Conservation (phyloP, 1,140 invertebrate genomes). For the Leptinotarsa texana region DNA sequence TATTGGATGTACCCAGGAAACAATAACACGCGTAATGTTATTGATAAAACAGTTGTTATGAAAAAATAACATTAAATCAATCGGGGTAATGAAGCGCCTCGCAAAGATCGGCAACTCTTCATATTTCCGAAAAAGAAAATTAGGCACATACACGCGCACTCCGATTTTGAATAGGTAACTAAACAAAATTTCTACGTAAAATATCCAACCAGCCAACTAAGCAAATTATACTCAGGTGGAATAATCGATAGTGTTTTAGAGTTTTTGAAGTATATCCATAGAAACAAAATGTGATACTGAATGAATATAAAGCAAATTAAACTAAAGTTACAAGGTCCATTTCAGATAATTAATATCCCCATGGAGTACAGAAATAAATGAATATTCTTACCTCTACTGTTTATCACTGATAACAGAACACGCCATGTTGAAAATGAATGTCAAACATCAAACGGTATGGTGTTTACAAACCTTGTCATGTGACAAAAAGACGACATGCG, state of each 20-base stretch:
- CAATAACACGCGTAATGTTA: neutral
- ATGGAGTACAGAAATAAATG: slow-evolving; percentile 11
- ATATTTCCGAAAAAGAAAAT: neutral
- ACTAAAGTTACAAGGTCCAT: neutral
- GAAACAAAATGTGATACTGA: neutral
- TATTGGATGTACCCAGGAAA: neutral
- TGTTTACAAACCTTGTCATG: slow-evolving; percentile 32
- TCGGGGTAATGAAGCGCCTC: slow-evolving; percentile 10
- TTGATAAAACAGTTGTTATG: slow-evolving; percentile 17
- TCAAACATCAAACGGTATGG: slow-evolving; percentile 25
- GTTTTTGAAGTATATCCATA: neutral
- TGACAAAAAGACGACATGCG: slow-evolving; percentile 28
- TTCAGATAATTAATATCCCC: neutral
- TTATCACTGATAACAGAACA: slow-evolving; percentile 32
- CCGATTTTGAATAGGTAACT: slow-evolving; percentile 10
- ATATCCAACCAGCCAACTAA: slow-evolving; percentile 20
- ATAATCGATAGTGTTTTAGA: slow-evolving; percentile 15
- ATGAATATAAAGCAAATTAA: neutral
- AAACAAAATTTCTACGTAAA: slow-evolving; percentile 5
- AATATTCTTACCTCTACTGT: slow-evolving; percentile 30
- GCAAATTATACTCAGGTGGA: slow-evolving; percentile 21
- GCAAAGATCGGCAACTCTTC: neutral
- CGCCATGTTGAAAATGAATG: slow-evolving; percentile 29
- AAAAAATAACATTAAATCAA: slow-evolving; percentile 11
- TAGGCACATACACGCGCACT: neutral